These are phyloP conservation scores for Campopleginae sp. DNA, from an alignment of 2,888 invertebrate species.

Conservation along the genomic window DNA sequence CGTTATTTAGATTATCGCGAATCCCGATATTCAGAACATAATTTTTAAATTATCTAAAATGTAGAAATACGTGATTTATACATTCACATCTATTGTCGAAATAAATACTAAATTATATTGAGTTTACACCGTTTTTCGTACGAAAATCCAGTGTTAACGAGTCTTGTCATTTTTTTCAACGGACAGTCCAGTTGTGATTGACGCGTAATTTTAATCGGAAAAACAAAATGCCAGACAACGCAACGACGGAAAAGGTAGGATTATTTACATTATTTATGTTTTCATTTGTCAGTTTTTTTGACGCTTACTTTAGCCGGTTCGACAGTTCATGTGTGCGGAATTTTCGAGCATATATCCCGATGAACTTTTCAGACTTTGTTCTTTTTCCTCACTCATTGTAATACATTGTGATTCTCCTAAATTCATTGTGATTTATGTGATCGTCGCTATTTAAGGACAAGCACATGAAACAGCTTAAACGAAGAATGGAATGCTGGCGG, in stretches of 20 bases:
- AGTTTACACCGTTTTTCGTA: neutral
- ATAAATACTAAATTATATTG: conserved; percentile 18
- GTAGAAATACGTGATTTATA: conserved; percentile 14
- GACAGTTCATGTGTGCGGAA: conserved; percentile 11
- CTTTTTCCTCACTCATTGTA: neutral
- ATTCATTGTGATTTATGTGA: conserved; percentile 8
- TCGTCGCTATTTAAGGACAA: conserved; percentile 86
- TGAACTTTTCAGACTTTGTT: neutral
- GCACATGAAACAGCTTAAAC: conserved; percentile 89
- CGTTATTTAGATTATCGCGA: conserved; percentile 1
- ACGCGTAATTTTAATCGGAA: conserved; percentile 27
- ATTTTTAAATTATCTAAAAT: conserved; percentile 28
- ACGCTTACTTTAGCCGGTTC: conserved; percentile 31
- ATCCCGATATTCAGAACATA: neutral
- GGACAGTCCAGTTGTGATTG: neutral
- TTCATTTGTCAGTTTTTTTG: conserved; percentile 49
- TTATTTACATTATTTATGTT: conserved; percentile 45
- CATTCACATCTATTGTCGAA: conserved; percentile 7
- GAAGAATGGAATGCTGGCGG: conserved; percentile 90
- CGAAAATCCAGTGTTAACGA: neutral
- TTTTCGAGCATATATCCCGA: neutral
- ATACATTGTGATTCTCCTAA: neutral
- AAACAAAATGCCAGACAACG: conserved; percentile 72
- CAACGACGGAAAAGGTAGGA: conserved; percentile 72
- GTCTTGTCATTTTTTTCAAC: neutral